phyloP scores from a whole-genome alignment of 2,888 invertebrate species.

The Aleiodes alternator region DNA sequence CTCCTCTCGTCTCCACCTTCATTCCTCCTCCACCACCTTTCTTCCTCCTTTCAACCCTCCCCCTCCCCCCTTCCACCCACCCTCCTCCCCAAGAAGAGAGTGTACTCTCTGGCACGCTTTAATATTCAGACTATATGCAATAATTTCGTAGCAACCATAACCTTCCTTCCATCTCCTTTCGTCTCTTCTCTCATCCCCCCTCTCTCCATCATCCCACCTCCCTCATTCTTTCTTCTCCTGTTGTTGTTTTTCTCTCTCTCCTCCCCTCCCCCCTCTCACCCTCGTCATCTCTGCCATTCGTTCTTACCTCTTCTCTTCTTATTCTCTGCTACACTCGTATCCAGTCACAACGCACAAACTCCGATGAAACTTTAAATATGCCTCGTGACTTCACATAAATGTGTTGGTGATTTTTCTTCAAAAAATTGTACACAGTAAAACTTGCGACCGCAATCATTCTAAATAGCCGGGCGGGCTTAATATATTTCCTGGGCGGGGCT shows the following conservation, averaged over 20 bases:
- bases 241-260: slow-evolving; percentile 26
- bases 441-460: slow-evolving; percentile 67
- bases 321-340: slow-evolving; percentile 36
- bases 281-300: too few relatives aligned
- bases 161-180: slow-evolving; percentile 52
- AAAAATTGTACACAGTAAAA: slow-evolving; percentile 17
- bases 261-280: slow-evolving; percentile 12
- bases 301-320: too few relatives aligned
- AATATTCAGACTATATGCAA: slow-evolving; percentile 75
- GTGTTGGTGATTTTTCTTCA: slow-evolving; percentile 14
- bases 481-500: slow-evolving; percentile 65
- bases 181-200: slow-evolving; percentile 41
- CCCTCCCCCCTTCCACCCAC: slow-evolving; percentile 44
- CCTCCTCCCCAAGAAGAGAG: slow-evolving; percentile 37
- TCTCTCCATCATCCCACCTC: slow-evolving; percentile 43
- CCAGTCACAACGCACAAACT: background rate
- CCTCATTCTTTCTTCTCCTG: slow-evolving; percentile 13
- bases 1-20: slow-evolving; percentile 58
- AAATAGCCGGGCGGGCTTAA: slow-evolving; percentile 67
- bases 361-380: too few relatives aligned
- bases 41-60: slow-evolving; percentile 50
- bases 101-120: slow-evolving; percentile 67
- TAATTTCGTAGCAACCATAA: slow-evolving; percentile 73
- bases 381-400: slow-evolving; percentile 7
- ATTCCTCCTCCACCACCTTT: slow-evolving; percentile 57